Percentiles rank a stretch among this genome's conserved stretches.
These are phyloP conservation scores for Tipula vernalis DNA, from an alignment of 2,888 invertebrate species.

Conservation along the genomic window DNA sequence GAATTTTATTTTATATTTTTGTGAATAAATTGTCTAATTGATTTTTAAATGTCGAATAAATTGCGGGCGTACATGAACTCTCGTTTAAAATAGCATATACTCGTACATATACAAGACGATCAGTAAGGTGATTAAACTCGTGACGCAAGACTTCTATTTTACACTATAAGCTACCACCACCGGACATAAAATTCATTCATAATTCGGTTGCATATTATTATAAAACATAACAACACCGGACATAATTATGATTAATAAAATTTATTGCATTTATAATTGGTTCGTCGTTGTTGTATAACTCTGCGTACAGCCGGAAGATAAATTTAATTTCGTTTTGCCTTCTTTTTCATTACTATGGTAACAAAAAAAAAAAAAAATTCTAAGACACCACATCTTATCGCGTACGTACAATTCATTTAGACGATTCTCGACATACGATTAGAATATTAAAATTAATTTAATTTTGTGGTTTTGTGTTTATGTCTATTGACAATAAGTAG, in stretches of 20 bases:
- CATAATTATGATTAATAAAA: constrained; percentile 4
- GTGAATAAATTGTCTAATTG: background rate
- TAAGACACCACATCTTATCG: background rate
- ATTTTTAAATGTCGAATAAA: background rate
- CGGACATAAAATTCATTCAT: background rate
- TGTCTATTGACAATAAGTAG: background rate
- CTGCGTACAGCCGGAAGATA: background rate
- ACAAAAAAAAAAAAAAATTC: background rate
- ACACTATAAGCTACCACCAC: background rate
- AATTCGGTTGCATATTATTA: background rate
- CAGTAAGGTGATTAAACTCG: background rate
- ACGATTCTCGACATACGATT: background rate
- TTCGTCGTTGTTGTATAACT: background rate
- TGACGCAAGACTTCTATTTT: background rate
- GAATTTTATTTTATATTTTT: background rate
- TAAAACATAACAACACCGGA: background rate
- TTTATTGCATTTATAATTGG: background rate
- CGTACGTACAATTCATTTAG: background rate
- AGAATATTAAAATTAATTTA: constrained; percentile 4
- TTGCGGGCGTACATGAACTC: background rate
- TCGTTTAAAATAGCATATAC: background rate
- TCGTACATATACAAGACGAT: background rate
- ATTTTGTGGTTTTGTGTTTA: background rate
- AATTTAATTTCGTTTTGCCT: background rate
- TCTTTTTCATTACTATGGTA: background rate